A percentile compares a stretch with the other conserved stretches of the same genome.
These are phyloP conservation scores for Diadumene lineata DNA, from an alignment of 92 coral and sea anemone species.

Conservation along the genomic window DNA sequence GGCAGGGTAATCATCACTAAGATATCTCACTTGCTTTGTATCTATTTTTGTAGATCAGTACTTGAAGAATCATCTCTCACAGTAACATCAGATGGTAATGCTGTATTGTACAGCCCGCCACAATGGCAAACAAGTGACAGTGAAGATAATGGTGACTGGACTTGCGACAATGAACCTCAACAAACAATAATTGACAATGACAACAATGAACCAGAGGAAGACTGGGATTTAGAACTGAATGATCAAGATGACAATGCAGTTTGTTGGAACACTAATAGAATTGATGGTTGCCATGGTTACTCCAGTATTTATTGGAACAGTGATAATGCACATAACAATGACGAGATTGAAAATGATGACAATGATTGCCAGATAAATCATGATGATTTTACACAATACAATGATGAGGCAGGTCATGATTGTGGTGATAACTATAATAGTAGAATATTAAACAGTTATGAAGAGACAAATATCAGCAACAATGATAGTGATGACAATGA, in stretches of 20 bases:
- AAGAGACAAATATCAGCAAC: no score
- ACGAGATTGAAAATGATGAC: slow-evolving; percentile 26
- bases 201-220: slow-evolving; percentile 13
- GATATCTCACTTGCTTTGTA: no score
- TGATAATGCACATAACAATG: not conserved
- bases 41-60: slow-evolving; percentile 41
- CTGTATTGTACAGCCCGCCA: slow-evolving; percentile 57
- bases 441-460: no score
- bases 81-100: slow-evolving; percentile 53
- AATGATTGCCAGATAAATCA: no score
- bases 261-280: slow-evolving; percentile 44
- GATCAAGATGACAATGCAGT: slow-evolving; percentile 20
- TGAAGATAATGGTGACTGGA: slow-evolving; percentile 43
- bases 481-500: slow-evolving; percentile 26
- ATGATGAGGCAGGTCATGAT: no score
- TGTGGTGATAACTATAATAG: no score
- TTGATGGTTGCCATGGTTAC: not conserved
- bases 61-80: slow-evolving; percentile 40
- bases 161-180: not conserved
- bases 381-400: no score
- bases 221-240: slow-evolving; percentile 37
- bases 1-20: no score
- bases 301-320: slow-evolving; percentile 49
- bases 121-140: slow-evolving; percentile 64
- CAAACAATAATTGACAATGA: not conserved